Percentiles rank a stretch among this genome's conserved stretches.
phyloP scores from a whole-genome alignment of 2,888 invertebrate species.

The Caenorhabditis sp. region DNA sequence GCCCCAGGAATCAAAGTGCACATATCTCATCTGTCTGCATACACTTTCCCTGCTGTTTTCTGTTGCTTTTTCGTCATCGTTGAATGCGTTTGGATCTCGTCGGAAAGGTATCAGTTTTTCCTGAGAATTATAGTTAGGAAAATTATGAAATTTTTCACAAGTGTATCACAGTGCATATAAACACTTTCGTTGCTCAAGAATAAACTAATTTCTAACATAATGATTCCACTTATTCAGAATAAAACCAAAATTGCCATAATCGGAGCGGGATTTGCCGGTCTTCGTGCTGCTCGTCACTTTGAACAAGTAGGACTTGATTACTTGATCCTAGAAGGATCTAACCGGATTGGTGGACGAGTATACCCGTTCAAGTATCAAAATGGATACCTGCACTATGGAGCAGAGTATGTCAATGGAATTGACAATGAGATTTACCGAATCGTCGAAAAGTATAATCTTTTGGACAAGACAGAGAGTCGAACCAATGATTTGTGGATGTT shows the following conservation, averaged over 20 bases:
- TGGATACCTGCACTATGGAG: conserved; percentile 77
- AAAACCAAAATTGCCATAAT: conserved; percentile 47
- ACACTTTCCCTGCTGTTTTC: not conserved
- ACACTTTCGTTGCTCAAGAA: no score
- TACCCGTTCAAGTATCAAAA: conserved; percentile 71
- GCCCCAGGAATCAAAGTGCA: not conserved
- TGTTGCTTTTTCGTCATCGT: not conserved
- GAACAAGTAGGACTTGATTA: conserved; percentile 59
- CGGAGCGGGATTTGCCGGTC: conserved; percentile 69
- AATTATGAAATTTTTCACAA: not conserved
- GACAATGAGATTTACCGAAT: conserved; percentile 76
- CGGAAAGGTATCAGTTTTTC: not conserved
- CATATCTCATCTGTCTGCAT: not conserved
- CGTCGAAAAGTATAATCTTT: conserved; percentile 56
- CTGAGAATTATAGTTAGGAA: not conserved
- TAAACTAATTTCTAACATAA: no score
- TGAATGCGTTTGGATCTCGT: conserved; percentile 8
- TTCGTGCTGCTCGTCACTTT: conserved; percentile 62
- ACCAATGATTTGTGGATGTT: conserved; percentile 46
- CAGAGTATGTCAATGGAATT: conserved; percentile 78
- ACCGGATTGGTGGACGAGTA: conserved; percentile 77
- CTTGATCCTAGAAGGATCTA: conserved; percentile 72
- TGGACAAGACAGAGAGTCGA: conserved; percentile 18
- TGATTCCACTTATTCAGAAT: conserved; percentile 7
- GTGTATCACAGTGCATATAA: no score